Evolutionary conservation across 2,113 vertebrate species (phyloP).

Genomic region (Bucco capensis): DNA sequence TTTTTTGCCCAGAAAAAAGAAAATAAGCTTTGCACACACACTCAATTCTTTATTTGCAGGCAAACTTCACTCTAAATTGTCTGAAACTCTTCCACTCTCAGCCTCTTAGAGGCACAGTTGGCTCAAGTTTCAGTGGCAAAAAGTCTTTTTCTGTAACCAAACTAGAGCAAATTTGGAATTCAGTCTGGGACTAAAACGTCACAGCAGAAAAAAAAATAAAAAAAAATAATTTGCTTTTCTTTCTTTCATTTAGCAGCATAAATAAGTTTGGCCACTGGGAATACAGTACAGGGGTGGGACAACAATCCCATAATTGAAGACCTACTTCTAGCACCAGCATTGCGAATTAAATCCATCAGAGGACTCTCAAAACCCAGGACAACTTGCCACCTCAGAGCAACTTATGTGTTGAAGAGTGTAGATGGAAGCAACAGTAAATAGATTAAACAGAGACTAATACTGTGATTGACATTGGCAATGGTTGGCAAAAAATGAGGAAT

Average conservation of each 20-base stretch:
- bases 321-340: slow-evolving; percentile 88
- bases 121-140: slow-evolving; percentile 99
- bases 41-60: slow-evolving; percentile 87
- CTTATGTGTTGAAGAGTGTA: slow-evolving; percentile 75
- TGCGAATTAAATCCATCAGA: slow-evolving; percentile 82
- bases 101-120: slow-evolving; percentile 99
- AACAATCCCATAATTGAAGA: slow-evolving; percentile 82
- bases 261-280: slow-evolving; percentile 99
- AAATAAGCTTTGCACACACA: slow-evolving; percentile 87
- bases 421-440: slow-evolving; percentile 81
- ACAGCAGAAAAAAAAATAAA: slow-evolving; percentile 91
- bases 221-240: slow-evolving; percentile 85
- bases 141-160: slow-evolving; percentile 88
- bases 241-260: slow-evolving; percentile 97
- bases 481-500: slow-evolving; percentile 69
- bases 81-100: slow-evolving; percentile 89
- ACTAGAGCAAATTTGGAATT: slow-evolving; percentile 99
- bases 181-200: slow-evolving; percentile 99
- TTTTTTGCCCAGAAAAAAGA: slow-evolving; percentile 88
- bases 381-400: slow-evolving; percentile 84
- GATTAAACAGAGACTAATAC: slow-evolving; percentile 93
- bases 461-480: slow-evolving; percentile 95
- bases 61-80: slow-evolving; percentile 89
- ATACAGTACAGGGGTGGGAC: slow-evolving; percentile 89
- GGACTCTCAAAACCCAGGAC: slow-evolving; percentile 85